Evolutionary conservation across 2,113 vertebrate genomes (phyloP).

Genomic region (Platysteira castanea): DNA sequence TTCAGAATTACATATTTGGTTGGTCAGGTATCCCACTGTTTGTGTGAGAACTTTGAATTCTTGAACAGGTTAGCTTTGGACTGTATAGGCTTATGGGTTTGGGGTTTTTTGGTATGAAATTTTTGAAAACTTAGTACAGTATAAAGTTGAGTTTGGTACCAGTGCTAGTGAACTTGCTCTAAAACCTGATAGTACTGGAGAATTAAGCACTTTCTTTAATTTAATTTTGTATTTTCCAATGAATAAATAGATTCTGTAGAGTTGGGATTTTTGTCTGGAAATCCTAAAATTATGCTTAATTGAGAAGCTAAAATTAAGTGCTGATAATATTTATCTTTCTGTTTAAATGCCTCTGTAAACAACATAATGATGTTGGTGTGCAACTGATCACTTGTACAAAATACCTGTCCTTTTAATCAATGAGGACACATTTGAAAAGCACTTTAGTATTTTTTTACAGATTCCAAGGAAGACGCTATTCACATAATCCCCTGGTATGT

Average conservation of each 20-base stretch:
- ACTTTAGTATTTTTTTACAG: conserved; percentile 15
- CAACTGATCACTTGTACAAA: neutral
- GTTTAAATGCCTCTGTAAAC: conserved; percentile 9
- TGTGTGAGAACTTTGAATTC: neutral
- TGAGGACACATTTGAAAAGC: conserved; percentile 11
- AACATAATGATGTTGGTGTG: neutral
- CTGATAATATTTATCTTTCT: conserved; percentile 51
- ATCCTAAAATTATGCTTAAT: neutral
- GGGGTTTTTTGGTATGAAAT: neutral
- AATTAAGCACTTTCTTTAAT: neutral
- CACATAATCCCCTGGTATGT: neutral
- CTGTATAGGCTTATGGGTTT: neutral
- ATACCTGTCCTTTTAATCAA: neutral
- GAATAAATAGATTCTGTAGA: neutral
- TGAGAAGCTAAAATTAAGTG: conserved; percentile 5
- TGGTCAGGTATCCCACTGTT: neutral
- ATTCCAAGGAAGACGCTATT: neutral
- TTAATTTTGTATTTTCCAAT: neutral
- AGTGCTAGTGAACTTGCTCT: neutral
- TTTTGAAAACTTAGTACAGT: neutral
- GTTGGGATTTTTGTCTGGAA: conserved; percentile 10
- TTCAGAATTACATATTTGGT: neutral
- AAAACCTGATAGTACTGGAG: neutral
- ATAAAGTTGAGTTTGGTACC: neutral
- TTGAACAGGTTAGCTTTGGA: neutral